Base-by-base conservation (phyloP, 2,888 invertebrate species). In the Apodemia duryi region DNA sequence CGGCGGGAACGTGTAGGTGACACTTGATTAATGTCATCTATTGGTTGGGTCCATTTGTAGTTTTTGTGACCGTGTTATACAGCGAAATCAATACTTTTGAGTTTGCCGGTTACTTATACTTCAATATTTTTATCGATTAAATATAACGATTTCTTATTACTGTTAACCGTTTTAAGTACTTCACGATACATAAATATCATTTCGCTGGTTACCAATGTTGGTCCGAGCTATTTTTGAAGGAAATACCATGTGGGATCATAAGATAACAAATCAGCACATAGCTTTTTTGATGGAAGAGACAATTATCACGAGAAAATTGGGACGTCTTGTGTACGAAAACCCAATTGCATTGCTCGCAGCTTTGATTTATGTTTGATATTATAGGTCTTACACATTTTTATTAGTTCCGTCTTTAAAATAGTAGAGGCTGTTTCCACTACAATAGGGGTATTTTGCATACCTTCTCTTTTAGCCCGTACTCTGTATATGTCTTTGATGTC, bases 291-390 rank as follows among this genome's bases (percentile, higher is more conserved):
- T 21, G 21, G 21, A 21, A 21, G 21, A 21, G 21, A 21, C 21
- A 21, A 21, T 21, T 21, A 21, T 21, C 21, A 21, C 21, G n/a
- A n/a, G n/a, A n/a, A 63, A 13, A 63, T 51, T 6, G 68, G 71
- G 2, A 67, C 66, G 35, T 68, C 67, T 64, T 63, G n/a, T 11
- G 61, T 65, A 1, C 28, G 62, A 41, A 68, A 38, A 4, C 70
- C 70, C 7, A 71, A 61, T 43, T 72, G 69, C 63, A 67, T 73
- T 11, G 72, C 69, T n/a, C 68, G 65, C 10, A 72, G 46, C 49
- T 70, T 70, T n/a, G 41, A 62, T 65, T 69, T 68, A 46, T 71
- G 28, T 62, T 57, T 65, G 66, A 64, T 61, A 61, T 72, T 73
- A 62, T 65, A 72, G 6, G 54, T 28, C 54, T 71, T 71, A 28